Evolutionary conservation across 2,113 vertebrate genomes (phyloP).

Genomic region (Oncorhynchus keta): DNA sequence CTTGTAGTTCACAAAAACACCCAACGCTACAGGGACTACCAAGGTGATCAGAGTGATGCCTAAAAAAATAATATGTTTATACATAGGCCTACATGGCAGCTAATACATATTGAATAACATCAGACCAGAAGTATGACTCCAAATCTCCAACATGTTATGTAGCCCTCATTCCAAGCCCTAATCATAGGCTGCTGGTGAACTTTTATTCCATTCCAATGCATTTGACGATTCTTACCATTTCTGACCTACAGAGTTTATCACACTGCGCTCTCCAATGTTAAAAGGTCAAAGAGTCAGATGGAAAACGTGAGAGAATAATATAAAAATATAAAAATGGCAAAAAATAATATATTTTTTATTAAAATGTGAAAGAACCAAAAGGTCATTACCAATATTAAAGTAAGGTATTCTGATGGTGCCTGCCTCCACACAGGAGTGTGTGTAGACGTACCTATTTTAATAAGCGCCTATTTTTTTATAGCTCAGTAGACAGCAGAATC

Average conservation of each 20-base stretch:
- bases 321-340: too few species aligned
- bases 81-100: too few species aligned
- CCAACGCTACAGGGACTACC: neutral
- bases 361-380: too few species aligned
- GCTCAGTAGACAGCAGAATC: too few species aligned
- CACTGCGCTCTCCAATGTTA: neutral
- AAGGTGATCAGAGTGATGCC: too few species aligned
- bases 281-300: neutral
- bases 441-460: constrained; percentile 63
- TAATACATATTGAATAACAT: too few species aligned
- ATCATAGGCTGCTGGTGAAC: neutral
- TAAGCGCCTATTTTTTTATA: too few species aligned
- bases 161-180: neutral
- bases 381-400: constrained; percentile 51
- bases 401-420: constrained; percentile 55
- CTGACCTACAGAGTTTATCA: too few species aligned
- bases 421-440: constrained; percentile 46
- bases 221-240: too few species aligned
- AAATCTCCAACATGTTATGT: neutral
- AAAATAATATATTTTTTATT: too few species aligned
- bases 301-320: neutral
- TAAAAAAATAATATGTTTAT: too few species aligned
- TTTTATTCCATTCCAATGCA: too few species aligned
- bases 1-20: neutral
- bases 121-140: neutral